Evolutionary conservation across 2,797 vertebrate species (phyloP).

Genomic region (Coccyzus lansbergi): DNA sequence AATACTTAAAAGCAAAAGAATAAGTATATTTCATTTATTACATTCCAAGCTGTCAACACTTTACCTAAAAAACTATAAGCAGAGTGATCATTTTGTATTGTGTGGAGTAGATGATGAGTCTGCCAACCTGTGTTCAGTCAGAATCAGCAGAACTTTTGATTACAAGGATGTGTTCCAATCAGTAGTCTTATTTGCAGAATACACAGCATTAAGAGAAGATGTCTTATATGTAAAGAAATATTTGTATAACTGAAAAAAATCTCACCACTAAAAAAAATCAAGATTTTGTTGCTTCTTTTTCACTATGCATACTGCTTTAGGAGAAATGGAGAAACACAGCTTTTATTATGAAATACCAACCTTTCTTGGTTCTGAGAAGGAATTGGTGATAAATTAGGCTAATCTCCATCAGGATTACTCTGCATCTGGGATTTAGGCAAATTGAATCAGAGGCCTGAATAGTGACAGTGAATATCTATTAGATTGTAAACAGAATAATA

Average conservation of each 20-base stretch:
- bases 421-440: conserved; percentile 83
- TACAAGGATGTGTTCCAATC: neutral
- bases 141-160: neutral
- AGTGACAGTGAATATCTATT: conserved; percentile 87
- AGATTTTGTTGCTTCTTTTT: neutral
- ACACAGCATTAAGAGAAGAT: neutral
- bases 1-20: conserved; percentile 18
- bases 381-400: conserved; percentile 87
- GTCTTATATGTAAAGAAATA: neutral
- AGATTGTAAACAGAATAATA: conserved; percentile 83
- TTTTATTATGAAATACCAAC: conserved; percentile 69
- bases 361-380: conserved; percentile 70
- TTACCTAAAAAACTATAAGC: neutral
- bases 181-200: neutral
- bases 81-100: conserved; percentile 30
- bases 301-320: neutral
- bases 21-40: conserved; percentile 37
- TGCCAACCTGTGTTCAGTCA: neutral
- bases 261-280: neutral
- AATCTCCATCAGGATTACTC: conserved; percentile 85
- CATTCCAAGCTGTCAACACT: conserved; percentile 10
- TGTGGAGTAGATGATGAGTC: neutral
- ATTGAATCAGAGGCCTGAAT: conserved; percentile 84
- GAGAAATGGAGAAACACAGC: conserved; percentile 1
- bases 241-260: neutral